These are phyloP conservation scores for Microcebus jonahi DNA, from an alignment of 2,113 vertebrate genomes.

Conservation along the genomic window DNA sequence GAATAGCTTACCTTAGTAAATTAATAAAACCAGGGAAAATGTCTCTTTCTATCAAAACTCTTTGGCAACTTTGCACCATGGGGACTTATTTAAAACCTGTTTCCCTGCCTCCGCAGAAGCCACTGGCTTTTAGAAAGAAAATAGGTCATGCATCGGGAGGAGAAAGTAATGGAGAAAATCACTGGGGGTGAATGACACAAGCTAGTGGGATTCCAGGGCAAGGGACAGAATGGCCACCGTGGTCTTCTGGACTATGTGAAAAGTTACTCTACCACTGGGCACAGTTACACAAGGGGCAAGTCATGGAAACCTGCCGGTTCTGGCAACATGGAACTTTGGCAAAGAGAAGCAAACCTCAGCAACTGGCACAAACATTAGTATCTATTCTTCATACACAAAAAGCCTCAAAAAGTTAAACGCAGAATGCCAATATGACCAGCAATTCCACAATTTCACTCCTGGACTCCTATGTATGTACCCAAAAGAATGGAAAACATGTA, in stretches of 20 bases:
- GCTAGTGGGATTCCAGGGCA: neutral
- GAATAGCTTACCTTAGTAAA: neutral
- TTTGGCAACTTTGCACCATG: neutral
- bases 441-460: neutral
- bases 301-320: neutral
- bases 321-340: neutral
- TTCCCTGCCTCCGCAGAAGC: neutral
- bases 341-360: neutral
- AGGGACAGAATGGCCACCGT: neutral
- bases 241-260: neutral
- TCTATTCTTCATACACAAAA: neutral
- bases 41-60: neutral
- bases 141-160: neutral
- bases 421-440: neutral
- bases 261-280: neutral
- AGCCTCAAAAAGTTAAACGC: neutral
- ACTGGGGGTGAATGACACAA: neutral
- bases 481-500: neutral
- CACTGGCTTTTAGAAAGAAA: conserved; percentile 29
- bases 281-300: neutral
- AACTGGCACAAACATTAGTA: neutral
- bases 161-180: neutral
- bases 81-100: neutral
- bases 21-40: neutral
- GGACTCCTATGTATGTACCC: no score